phyloP scores from a whole-genome alignment of 1,140 invertebrate species.

The Rhopalosiphum maidis region DNA sequence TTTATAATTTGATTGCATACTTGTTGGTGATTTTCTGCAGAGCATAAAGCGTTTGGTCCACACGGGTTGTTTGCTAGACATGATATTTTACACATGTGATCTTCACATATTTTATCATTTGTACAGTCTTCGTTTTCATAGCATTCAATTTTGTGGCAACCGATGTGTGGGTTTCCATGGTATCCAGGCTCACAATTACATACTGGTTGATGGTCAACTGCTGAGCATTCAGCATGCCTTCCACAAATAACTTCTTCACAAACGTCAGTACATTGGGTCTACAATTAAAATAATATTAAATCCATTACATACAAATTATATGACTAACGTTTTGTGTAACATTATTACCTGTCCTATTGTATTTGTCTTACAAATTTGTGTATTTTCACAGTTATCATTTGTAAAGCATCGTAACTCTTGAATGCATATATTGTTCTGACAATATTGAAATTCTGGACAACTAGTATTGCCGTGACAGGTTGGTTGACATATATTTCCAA shows the following conservation, averaged over 20 bases:
- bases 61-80: slow-evolving; percentile 84
- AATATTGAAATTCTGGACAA: slow-evolving; percentile 83
- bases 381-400: slow-evolving; percentile 73
- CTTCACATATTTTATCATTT: slow-evolving; percentile 80
- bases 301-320: background rate
- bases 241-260: slow-evolving; percentile 74
- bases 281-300: background rate
- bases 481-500: slow-evolving; percentile 79
- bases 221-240: slow-evolving; percentile 70
- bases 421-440: slow-evolving; percentile 80
- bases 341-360: slow-evolving; percentile 68
- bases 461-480: slow-evolving; percentile 77
- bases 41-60: slow-evolving; percentile 81
- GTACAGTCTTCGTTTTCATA: slow-evolving; percentile 80
- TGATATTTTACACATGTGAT: slow-evolving; percentile 79
- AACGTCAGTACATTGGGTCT: slow-evolving; percentile 72
- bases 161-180: slow-evolving; percentile 77
- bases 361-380: slow-evolving; percentile 74
- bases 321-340: background rate
- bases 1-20: slow-evolving; percentile 67
- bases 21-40: slow-evolving; percentile 76
- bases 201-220: slow-evolving; percentile 77
- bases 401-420: slow-evolving; percentile 77
- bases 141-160: slow-evolving; percentile 79
- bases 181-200: slow-evolving; percentile 78